Conservation (phyloP, 2,888 invertebrate species). For the Busseola fusca region DNA sequence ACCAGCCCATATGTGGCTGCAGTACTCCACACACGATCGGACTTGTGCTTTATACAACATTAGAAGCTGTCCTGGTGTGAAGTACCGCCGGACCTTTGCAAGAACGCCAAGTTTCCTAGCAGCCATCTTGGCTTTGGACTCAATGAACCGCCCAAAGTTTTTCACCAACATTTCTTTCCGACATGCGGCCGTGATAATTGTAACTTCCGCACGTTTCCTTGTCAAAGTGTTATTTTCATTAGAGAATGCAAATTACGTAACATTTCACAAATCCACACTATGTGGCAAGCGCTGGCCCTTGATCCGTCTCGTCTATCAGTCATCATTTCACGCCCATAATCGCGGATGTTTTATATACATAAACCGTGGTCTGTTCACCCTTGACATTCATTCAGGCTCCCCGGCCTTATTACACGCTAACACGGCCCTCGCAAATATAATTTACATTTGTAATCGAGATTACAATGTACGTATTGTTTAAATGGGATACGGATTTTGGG, state of each 20-base stretch:
- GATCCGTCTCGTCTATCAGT: conserved; percentile 53
- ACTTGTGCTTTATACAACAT: too few species aligned
- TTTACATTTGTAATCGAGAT: conserved; percentile 69
- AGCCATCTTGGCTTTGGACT: too few species aligned
- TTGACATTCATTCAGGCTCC: conserved; percentile 67
- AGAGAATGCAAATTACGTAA: conserved; percentile 54
- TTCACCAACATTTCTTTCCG: conserved; percentile 20
- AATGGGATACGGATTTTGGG: conserved; percentile 64
- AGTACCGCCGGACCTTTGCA: too few species aligned
- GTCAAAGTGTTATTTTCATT: conserved; percentile 52
- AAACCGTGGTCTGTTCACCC: conserved; percentile 65
- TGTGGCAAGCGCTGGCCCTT: conserved; percentile 61
- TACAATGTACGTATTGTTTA: conserved; percentile 66
- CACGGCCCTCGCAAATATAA: conserved; percentile 64
- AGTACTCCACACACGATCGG: too few species aligned
- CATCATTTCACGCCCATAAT: conserved; percentile 56
- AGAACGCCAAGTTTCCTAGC: too few species aligned
- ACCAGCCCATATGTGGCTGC: too few species aligned
- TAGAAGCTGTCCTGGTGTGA: too few species aligned
- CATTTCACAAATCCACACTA: conserved; percentile 33
- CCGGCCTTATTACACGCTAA: conserved; percentile 58
- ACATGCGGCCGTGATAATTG: conserved; percentile 38
- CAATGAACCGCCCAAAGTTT: too few species aligned
- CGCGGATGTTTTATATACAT: conserved; percentile 59
- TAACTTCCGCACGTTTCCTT: conserved; percentile 39